A percentile compares a stretch with the other conserved stretches of the same genome.
These are phyloP conservation scores for Lasioglossum leucozonium DNA, from an alignment of 2,888 invertebrate species.

Conservation along the genomic window DNA sequence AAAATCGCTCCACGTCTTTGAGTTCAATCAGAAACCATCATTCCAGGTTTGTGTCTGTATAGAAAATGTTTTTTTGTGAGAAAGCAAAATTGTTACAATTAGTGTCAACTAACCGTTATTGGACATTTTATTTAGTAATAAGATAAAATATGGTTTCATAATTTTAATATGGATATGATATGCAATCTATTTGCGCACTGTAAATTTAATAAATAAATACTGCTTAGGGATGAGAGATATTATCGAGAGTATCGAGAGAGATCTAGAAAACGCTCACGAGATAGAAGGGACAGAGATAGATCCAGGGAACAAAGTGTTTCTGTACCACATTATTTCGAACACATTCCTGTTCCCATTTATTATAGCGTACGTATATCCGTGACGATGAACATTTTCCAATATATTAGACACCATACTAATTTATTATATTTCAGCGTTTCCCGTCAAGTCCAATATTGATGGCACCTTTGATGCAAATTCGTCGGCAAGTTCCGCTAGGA, in stretches of 20 bases:
- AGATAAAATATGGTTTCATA: no score
- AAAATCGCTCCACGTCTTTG: constrained; percentile 40
- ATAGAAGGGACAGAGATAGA: constrained; percentile 58
- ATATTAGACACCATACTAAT: not conserved
- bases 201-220: not conserved
- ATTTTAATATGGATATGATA: no score
- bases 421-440: constrained; percentile 56
- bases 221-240: constrained; percentile 42
- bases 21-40: constrained; percentile 30
- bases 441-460: constrained; percentile 75
- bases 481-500: no score
- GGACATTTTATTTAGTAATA: constrained; percentile 3
- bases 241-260: no score
- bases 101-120: not conserved
- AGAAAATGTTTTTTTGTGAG: constrained; percentile 18
- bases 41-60: constrained; percentile 55
- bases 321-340: constrained; percentile 60
- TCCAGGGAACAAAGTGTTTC: constrained; percentile 48
- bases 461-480: constrained; percentile 61
- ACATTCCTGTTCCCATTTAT: constrained; percentile 72
- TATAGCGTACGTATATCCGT: constrained; percentile 66
- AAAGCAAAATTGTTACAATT: constrained; percentile 11
- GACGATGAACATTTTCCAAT: not conserved
- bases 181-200: no score
- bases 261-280: no score